Percentiles rank a stretch among this genome's conserved stretches.
Conservation (phyloP, 2,797 vertebrate genomes). For the Clarias platycephalus region DNA sequence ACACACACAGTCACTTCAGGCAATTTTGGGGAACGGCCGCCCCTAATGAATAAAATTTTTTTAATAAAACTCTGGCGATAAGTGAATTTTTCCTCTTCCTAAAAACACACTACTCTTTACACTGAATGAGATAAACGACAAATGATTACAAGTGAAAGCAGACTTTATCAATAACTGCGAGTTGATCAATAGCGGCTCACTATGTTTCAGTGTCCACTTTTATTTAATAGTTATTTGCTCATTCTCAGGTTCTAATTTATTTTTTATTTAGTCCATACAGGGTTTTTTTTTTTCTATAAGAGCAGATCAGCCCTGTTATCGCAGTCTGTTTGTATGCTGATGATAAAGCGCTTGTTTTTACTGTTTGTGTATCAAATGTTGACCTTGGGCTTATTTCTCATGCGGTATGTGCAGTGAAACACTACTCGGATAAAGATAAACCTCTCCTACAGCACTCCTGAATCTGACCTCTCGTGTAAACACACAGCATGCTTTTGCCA, state of each 20-base stretch:
- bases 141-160: no score
- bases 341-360: not conserved
- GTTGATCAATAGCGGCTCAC: not conserved
- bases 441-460: not conserved
- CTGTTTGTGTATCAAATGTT: not conserved
- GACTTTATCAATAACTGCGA: not conserved
- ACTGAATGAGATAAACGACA: no score
- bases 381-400: not conserved
- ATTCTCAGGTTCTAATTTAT: not conserved
- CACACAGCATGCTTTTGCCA: not conserved
- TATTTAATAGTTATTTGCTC: not conserved
- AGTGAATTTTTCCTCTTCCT: no score
- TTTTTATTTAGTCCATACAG: no score
- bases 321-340: not conserved
- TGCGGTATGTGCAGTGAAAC: not conserved
- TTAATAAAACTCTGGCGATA: no score
- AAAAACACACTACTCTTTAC: no score
- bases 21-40: no score
- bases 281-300: not conserved
- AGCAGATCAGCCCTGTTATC: not conserved
- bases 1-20: no score
- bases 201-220: not conserved
- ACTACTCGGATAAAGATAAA: not conserved
- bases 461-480: constrained; percentile 31
- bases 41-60: no score